phyloP scores from a whole-genome alignment of 1,140 invertebrate species.

The Hormaphis cornu region DNA sequence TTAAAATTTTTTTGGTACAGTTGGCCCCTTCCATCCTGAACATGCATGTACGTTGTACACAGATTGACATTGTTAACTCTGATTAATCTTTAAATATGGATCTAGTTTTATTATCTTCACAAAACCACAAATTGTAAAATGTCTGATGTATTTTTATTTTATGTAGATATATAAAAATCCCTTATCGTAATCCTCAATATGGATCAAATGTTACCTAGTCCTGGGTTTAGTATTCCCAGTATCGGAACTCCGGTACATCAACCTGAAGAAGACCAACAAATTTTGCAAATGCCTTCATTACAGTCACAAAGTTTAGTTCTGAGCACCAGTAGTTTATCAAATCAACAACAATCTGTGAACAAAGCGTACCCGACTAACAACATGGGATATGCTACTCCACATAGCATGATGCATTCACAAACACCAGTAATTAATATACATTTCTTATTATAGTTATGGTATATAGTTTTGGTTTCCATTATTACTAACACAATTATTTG shows the following conservation, averaged over 20 bases:
- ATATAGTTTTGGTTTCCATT: too few species aligned
- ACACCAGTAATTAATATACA: constrained; percentile 57
- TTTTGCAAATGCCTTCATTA: constrained; percentile 62
- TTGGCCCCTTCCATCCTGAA: too few species aligned
- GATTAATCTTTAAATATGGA: too few species aligned
- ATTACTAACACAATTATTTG: too few species aligned
- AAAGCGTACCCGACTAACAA: constrained; percentile 62
- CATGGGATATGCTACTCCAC: constrained; percentile 56
- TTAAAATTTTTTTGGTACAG: too few species aligned
- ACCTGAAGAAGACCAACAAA: constrained; percentile 82
- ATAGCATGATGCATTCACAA: constrained; percentile 72
- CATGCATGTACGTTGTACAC: too few species aligned
- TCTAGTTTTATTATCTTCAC: too few species aligned
- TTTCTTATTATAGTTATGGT: neutral
- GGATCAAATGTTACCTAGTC: constrained; percentile 85
- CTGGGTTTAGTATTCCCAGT: constrained; percentile 77
- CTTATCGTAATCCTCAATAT: constrained; percentile 46
- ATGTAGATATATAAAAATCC: neutral
- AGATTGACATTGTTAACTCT: too few species aligned
- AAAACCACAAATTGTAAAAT: too few species aligned
- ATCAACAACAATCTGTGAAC: constrained; percentile 41
- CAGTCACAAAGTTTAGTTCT: constrained; percentile 49
- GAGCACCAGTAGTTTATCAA: constrained; percentile 50
- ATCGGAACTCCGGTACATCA: constrained; percentile 82
- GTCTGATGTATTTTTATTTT: neutral